These are phyloP conservation scores for Oscheius sp. DNA, from an alignment of 2,888 invertebrate species.

Conservation along the genomic window DNA sequence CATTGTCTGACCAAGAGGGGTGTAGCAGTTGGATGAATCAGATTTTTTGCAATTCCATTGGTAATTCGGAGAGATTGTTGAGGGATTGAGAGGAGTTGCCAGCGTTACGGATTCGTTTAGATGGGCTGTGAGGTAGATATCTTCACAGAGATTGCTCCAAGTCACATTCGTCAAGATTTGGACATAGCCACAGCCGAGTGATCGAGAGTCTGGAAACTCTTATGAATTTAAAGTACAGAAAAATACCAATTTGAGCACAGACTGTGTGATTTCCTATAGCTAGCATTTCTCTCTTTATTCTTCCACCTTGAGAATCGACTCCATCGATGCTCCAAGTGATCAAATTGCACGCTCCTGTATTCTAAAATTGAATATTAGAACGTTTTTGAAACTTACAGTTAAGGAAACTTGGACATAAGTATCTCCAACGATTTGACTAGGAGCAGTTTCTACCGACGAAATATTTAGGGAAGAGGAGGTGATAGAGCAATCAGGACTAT, in stretches of 20 bases:
- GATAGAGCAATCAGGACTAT: background rate
- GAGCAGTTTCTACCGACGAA: background rate
- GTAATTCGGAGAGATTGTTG: background rate
- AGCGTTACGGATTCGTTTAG: background rate
- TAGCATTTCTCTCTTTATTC: background rate
- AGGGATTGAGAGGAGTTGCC: background rate
- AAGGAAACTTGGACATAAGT: background rate
- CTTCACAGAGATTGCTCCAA: conserved; percentile 5
- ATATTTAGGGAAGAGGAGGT: conserved; percentile 4
- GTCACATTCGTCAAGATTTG: background rate
- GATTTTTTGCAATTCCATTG: background rate
- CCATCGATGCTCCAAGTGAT: conserved; percentile 8
- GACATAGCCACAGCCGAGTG: conserved; percentile 13
- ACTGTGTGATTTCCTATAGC: conserved; percentile 5
- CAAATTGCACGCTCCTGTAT: background rate
- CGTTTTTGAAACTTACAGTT: background rate
- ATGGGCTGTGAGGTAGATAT: background rate
- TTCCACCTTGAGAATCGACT: background rate
- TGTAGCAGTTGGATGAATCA: background rate
- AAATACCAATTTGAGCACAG: background rate
- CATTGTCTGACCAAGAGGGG: background rate
- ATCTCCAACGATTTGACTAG: background rate
- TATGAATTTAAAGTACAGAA: background rate
- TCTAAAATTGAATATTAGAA: background rate
- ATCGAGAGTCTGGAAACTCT: background rate